Conservation (phyloP, 2,113 vertebrate genomes). For the Peucedramus taeniatus region DNA sequence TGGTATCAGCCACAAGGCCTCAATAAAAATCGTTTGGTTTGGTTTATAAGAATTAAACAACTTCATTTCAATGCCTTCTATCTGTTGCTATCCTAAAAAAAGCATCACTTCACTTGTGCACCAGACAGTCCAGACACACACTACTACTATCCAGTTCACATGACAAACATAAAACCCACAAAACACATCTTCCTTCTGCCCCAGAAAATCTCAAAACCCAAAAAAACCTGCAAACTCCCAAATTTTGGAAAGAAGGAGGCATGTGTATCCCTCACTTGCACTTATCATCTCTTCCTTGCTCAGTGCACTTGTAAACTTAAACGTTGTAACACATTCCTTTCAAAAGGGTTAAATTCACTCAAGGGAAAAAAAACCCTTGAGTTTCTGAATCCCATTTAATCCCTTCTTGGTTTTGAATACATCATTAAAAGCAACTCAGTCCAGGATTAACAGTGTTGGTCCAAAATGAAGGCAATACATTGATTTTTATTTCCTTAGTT, state of each 20-base stretch:
- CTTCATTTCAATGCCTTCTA: neutral
- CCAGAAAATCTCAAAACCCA: neutral
- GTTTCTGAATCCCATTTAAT: neutral
- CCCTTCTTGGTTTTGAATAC: neutral
- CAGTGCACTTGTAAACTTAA: neutral
- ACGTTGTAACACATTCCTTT: neutral
- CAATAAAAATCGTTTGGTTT: neutral
- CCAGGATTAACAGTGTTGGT: neutral
- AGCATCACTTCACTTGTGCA: neutral
- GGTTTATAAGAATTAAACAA: neutral
- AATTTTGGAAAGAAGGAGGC: neutral
- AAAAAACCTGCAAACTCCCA: neutral
- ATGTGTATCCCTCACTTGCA: neutral
- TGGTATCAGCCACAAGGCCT: neutral
- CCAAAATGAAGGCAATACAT: neutral
- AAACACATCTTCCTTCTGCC: accelerated
- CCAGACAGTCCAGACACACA: neutral
- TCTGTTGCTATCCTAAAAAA: neutral
- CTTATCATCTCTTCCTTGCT: neutral
- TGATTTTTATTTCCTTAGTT: neutral
- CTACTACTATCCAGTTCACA: neutral
- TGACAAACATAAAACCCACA: neutral
- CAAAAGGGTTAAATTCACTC: neutral
- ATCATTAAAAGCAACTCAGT: neutral
- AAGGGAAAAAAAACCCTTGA: neutral